Conservation (phyloP, 1,140 invertebrate species). For the Tenebrio molitor region DNA sequence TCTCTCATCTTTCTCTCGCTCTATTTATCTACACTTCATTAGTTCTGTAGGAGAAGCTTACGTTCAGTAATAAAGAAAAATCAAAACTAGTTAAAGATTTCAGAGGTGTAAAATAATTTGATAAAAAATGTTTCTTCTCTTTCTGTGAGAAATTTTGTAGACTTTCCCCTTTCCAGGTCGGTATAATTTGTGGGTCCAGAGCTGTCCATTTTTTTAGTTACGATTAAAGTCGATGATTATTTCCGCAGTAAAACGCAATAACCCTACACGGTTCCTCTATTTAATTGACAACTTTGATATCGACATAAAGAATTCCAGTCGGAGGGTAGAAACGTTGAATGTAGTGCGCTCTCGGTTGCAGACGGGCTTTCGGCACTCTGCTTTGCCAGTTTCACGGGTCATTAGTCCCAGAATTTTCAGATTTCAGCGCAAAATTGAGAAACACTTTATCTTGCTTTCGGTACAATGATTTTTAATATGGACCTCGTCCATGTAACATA, state of each 20-base stretch:
- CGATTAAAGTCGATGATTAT: conserved; percentile 25
- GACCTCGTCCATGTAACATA: conserved; percentile 53
- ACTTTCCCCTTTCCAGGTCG: no score
- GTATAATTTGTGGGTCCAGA: not conserved
- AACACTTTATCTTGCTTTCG: conserved; percentile 60
- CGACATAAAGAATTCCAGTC: conserved; percentile 48
- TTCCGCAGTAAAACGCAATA: conserved; percentile 37
- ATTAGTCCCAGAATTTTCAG: conserved; percentile 55
- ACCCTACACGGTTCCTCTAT: conserved; percentile 18
- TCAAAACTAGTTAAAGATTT: no score
- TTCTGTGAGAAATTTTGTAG: no score
- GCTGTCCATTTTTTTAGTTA: not conserved
- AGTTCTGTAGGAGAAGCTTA: no score
- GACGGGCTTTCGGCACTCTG: conserved; percentile 37
- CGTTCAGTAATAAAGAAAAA: no score
- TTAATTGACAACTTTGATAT: conserved; percentile 46
- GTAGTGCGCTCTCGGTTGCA: conserved; percentile 39
- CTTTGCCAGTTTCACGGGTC: conserved; percentile 53
- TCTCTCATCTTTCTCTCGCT: no score
- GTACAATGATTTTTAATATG: conserved; percentile 58
- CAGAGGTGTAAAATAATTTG: no score
- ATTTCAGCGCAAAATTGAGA: conserved; percentile 58
- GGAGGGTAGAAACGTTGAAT: conserved; percentile 24
- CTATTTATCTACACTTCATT: no score
- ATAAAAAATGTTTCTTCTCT: no score